These are phyloP conservation scores for Leptinotarsa rubiginosa DNA, from an alignment of 2,888 invertebrate genomes.

Conservation along the genomic window DNA sequence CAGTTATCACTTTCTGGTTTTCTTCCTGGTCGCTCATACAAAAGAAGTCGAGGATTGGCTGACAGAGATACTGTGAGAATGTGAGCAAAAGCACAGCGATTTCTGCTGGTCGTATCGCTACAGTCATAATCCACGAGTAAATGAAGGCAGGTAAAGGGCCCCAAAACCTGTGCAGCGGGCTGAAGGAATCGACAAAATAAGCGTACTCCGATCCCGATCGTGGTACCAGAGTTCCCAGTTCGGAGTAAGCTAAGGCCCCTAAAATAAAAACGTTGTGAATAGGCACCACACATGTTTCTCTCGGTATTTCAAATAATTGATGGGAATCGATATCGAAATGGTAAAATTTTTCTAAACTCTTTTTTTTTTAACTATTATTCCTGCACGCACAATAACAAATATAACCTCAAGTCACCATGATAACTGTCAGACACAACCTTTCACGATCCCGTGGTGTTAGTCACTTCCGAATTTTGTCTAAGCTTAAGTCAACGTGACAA, in stretches of 20 bases:
- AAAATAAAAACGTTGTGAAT: slow-evolving; percentile 44
- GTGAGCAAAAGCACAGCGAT: slow-evolving; percentile 82
- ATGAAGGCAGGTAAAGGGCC: slow-evolving; percentile 81
- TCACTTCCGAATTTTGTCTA: not conserved
- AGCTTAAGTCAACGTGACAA: too few species aligned
- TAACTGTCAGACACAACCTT: not conserved
- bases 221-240: slow-evolving; percentile 82
- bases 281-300: not conserved
- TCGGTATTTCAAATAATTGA: too few species aligned
- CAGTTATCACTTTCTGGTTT: slow-evolving; percentile 69
- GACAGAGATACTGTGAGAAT: slow-evolving; percentile 80
- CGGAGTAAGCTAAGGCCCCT: slow-evolving; percentile 85
- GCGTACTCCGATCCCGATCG: slow-evolving; percentile 86
- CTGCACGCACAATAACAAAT: not conserved
- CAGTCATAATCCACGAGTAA: slow-evolving; percentile 82
- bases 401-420: too few species aligned
- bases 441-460: not conserved
- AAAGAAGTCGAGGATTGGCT: slow-evolving; percentile 72
- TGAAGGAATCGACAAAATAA: slow-evolving; percentile 81
- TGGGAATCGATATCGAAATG: too few species aligned
- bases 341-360: too few species aligned
- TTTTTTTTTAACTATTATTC: not conserved
- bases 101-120: slow-evolving; percentile 81
- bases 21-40: slow-evolving; percentile 61
- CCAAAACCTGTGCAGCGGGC: slow-evolving; percentile 75